A percentile compares a stretch with the other conserved stretches of the same genome.
Conservation (phyloP, 2,113 vertebrate species). For the Chionomys nivalis region DNA sequence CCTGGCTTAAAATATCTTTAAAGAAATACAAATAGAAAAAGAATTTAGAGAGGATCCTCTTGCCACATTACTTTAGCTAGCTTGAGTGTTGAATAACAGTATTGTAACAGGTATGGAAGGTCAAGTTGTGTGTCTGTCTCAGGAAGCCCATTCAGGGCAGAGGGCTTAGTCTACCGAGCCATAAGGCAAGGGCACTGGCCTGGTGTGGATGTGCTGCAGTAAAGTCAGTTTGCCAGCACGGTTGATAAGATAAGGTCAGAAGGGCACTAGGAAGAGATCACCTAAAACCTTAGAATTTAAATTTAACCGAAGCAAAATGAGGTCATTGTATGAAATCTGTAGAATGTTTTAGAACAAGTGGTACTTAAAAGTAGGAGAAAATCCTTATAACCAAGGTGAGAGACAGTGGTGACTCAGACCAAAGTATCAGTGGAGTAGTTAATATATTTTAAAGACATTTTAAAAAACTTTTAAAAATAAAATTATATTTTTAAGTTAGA, state of each 20-base stretch:
- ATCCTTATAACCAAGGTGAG: neutral
- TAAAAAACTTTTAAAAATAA: neutral
- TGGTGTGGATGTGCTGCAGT: neutral
- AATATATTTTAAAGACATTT: neutral
- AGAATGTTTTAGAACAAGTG: neutral
- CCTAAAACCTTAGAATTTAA: neutral
- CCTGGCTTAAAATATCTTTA: too few relatives aligned
- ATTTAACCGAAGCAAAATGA: neutral
- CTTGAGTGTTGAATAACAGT: too few relatives aligned
- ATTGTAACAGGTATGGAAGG: neutral
- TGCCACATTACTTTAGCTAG: neutral
- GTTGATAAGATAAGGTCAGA: neutral
- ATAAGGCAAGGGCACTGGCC: neutral
- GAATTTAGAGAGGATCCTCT: neutral
- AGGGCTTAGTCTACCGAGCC: neutral
- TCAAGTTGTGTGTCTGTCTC: fast-evolving
- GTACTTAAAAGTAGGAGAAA: neutral
- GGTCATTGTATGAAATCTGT: neutral
- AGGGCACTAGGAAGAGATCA: too few relatives aligned
- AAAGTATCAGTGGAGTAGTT: neutral
- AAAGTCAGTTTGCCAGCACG: fast-evolving
- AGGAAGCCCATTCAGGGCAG: neutral
- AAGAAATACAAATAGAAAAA: neutral
- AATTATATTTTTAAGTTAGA: neutral
- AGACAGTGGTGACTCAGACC: neutral